These are phyloP conservation scores for Homarus americanus DNA, from an alignment of 1,140 invertebrate species.

Conservation along the genomic window DNA sequence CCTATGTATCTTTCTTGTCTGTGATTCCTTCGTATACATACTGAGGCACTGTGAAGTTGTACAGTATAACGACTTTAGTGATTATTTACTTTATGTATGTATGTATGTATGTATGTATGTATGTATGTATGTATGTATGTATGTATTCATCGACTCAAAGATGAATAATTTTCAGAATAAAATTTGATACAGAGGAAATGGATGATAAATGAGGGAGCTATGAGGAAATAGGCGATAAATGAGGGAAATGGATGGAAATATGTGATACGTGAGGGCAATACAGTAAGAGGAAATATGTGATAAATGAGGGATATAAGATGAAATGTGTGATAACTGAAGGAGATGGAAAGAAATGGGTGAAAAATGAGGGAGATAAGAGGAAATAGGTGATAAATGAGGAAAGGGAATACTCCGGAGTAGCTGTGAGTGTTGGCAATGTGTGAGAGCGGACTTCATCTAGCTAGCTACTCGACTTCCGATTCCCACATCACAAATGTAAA, in stretches of 20 bases:
- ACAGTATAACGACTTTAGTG: too few relatives aligned
- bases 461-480: too few relatives aligned
- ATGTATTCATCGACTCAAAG: not conserved
- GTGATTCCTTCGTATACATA: not conserved
- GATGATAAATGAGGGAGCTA: not conserved
- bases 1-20: not conserved
- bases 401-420: too few relatives aligned
- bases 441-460: too few relatives aligned
- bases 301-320: not conserved
- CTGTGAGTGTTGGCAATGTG: too few relatives aligned
- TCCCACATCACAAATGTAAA: too few relatives aligned
- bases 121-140: slow-evolving; percentile 17
- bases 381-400: too few relatives aligned
- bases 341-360: not conserved
- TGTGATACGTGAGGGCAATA: too few relatives aligned
- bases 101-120: slow-evolving; percentile 21
- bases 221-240: too few relatives aligned
- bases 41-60: too few relatives aligned
- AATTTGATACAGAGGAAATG: not conserved
- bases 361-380: too few relatives aligned
- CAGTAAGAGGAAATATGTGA: not conserved
- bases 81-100: not conserved
- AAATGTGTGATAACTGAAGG: not conserved
- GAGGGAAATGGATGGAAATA: too few relatives aligned
- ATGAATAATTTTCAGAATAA: not conserved